Base-by-base conservation (phyloP, 2,113 vertebrate genomes). In the Geococcyx californianus region DNA sequence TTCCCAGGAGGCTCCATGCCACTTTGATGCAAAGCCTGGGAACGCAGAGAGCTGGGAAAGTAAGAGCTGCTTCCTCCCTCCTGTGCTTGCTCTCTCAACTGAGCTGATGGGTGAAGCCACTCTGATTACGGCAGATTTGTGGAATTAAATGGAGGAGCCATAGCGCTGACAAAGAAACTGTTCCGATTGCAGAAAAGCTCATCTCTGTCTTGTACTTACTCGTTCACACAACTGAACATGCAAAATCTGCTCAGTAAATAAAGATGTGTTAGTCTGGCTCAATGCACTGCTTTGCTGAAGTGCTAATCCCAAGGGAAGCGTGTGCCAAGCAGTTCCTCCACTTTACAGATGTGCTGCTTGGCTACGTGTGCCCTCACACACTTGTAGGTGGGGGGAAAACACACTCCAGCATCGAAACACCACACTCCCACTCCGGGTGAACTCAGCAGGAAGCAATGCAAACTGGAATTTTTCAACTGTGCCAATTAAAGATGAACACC, bases 1-100 rank as follows among this genome's bases (percentile, higher is more conserved):
- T 80, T 94, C 89, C 93, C 91, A 66, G 94, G 89, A 97, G 94
- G 87, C 75, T 95, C 76, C 6, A 16, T 70, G 92, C 83, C 93
- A 97, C 95, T 89, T 95, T 96, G 96, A 97, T 97, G 91, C 95
- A 94, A 78, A 66, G 92, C 84, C 87, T 86, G 95, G 87, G 70
- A 97, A 68, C 15, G 31, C 62, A 51, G 82, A 96, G 77, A 93
- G 76, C 90, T 83, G 87, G 88, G 74, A 82, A 72, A 47, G 75
- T 40, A 64, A 49, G 73, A 76, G 63, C 33, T 36, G n/a, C 21
- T 72, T 33, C 87, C 47, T 90, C 60, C 67, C 80, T 76, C 42
- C 77, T 0, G 0, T 33, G 58, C 86, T 45, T 17, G 4, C 78
- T 58, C 55, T 51, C 78, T 85, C 56, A 3, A 2, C 21, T 80